Evolutionary conservation across 2,888 invertebrate species (phyloP), one percentile per base, ranked within the genome.

Genomic region (Orthosia incerta): DNA sequence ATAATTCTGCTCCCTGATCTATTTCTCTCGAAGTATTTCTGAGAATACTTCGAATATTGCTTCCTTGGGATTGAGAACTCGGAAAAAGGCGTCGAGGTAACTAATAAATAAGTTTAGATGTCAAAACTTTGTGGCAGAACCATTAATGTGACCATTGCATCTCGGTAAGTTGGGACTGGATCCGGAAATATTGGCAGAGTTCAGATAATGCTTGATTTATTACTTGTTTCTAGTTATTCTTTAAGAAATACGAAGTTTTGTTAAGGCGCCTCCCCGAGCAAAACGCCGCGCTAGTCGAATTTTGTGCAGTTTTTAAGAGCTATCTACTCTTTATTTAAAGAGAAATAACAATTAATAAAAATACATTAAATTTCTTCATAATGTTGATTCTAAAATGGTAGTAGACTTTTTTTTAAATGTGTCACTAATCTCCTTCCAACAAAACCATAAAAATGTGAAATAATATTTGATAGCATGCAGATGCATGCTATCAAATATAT

Each of bases 61-160:
- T 74, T 77, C 71, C 59, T 59, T 63, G 68, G 70, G 74, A 74
- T 76, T 53, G 59, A 68, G 76, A 76, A 76, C 77, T 79, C 51
- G 62, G 60, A 60, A 81, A 81, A 79, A 78, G 76, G 84, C 82
- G 87, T 76, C 74, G 80, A 79, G 79, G 79, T 86, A 87, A 76
- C 86, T 87, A 86, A 87, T 87, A 87, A 86, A 87, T 87, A 87
- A 87, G 86, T 87, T 85, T 64, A 75, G 69, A 76, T 82, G 85
- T 83, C 83, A 77, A 76, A 87, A 87, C 67, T 87, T 87, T 81
- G 82, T 55, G 79, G 80, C 78, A 11, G 69, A 73, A 18, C 72
- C 60, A 59, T 50, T 73, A 69, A 76, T 77, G 82, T 82, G 82
- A 64, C 86, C 80, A 79, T 72, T 61, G 56, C 53, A 67, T 76